Evolutionary conservation across 1,140 invertebrate species (phyloP), one percentile per base, ranked within the genome.

Genomic region (Brachionus sp.): DNA sequence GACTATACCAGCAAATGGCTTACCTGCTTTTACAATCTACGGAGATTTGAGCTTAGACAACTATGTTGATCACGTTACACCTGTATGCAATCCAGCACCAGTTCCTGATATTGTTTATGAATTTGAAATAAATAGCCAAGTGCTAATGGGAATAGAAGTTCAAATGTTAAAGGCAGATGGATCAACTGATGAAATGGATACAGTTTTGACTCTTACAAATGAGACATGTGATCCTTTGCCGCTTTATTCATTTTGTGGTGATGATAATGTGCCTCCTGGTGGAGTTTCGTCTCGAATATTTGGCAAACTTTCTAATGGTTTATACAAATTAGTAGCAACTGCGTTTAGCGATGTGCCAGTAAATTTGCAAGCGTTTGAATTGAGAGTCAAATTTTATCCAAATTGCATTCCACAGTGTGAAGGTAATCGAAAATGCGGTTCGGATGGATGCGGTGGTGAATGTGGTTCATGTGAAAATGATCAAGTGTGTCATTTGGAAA

Each of bases 301-400:
- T 19, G 66, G 66, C n/a, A 70, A 70, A 42, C 13, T 70, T 37
- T n/a, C 29, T n/a, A 37, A 35, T 37, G 66, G 66, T 0, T n/a
- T 37, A 13, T 70, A 70, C 35, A 70, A 70, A 70, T 16, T 70
- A 70, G 66, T 70, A 12, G 66, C 66, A 6, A 70, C 33, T 39
- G 66, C 29, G n/a, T 70, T 70, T 19, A 70, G 33, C 37, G 66
- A 70, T 70, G 66, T 16, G 12, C 33, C 66, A 35, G 66, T 37
- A 4, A 70, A 70, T 70, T 16, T 70, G 35, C 29, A 6, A 16
- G 12, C 66, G 19, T 70, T 37, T 37, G 66, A 70, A 39, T 70
- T 70, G n/a, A 70, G 66, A 25, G 57, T 64, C 4, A 64, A 64
- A 64, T 64, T 70, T 70, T 70, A 70, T 70, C 66, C 66, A 16